Evolutionary conservation across 2,888 invertebrate species (phyloP).

Genomic region (Azorinus chamasolen): DNA sequence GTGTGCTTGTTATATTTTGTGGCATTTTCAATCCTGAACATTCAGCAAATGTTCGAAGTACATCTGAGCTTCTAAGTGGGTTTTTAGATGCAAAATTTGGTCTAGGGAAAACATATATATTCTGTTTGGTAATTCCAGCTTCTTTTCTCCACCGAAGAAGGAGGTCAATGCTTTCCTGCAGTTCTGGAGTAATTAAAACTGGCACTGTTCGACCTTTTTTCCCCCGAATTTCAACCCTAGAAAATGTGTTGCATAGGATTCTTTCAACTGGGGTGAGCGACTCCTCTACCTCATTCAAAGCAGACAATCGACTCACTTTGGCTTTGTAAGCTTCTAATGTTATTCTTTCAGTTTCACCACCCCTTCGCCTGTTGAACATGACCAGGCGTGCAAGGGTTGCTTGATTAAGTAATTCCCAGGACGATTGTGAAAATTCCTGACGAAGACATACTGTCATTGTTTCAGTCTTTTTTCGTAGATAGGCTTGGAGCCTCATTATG

Average conservation of each 20-base stretch:
- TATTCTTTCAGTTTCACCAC: constrained; percentile 18
- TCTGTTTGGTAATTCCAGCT: constrained; percentile 36
- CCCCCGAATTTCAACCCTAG: constrained; percentile 32
- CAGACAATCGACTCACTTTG: neutral
- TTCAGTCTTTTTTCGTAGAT: constrained; percentile 13
- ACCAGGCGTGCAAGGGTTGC: constrained; percentile 13
- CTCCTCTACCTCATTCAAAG: constrained; percentile 6
- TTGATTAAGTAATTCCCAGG: constrained; percentile 20
- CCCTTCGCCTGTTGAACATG: constrained; percentile 24
- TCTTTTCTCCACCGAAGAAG: constrained; percentile 34
- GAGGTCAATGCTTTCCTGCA: constrained; percentile 38
- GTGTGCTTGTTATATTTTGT: constrained; percentile 8
- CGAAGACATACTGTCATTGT: neutral
- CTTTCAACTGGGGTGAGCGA: constrained; percentile 7
- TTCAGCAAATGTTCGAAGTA: constrained; percentile 26
- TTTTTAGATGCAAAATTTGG: constrained; percentile 27
- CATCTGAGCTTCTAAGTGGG: constrained; percentile 42
- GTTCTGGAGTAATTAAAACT: constrained; percentile 15
- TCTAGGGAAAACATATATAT: constrained; percentile 52
- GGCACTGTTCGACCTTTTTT: constrained; percentile 38
- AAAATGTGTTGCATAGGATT: constrained; percentile 11
- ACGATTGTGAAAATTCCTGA: neutral
- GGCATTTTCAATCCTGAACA: neutral
- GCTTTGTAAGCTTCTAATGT: neutral
- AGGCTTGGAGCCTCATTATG: constrained; percentile 6